Base-by-base conservation (phyloP, 1,140 invertebrate species). In the Papilio machaon region DNA sequence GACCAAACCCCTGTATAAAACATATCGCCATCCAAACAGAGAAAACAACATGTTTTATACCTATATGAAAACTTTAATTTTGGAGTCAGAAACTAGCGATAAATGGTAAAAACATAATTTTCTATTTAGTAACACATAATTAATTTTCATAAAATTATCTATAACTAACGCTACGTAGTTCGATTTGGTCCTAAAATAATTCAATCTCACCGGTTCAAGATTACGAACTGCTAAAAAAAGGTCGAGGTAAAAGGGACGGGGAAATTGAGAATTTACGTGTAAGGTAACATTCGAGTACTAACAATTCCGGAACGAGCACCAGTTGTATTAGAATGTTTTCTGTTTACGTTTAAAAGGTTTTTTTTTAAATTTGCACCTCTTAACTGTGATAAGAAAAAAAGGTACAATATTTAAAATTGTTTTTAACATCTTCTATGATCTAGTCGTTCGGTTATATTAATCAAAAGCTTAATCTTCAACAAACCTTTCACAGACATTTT, bases 171-270 rank as follows among this genome's bases (percentile, higher is more conserved):
- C 52, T 70, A 70, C 64, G 64, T 64, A 30, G 23, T 70, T 70
- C 23, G 64, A 70, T 70, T 70, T 70, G 64, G 30, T 70, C 64
- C 64, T 30, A 70, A 70, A 70, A 70, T 70, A 70, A 70, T 70
- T 70, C 64, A 70, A 70, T 70, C 64, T 35, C 64, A 70, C 64
- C 64, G 64, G 64, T 70, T 70, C 64, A 70, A 70, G 64, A 70
- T 70, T 70, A 70, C 64, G 52, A 54, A 54, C 60, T 23, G 11
- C 60, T 70, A 70, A 70, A 70, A 64, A 70, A 70, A 70, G 64
- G 64, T 70, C 64, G 64, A 70, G 64, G 64, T 70, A 70, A 70
- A 70, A 70, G 64, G 64, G 64, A 70, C 64, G 64, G 30, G 64
- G 30, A 70, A 70, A 70, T 70, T 70, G 64, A 70, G 64, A 70